Base-by-base conservation (phyloP, 2,888 invertebrate genomes). In the Mycalesis mineus region DNA sequence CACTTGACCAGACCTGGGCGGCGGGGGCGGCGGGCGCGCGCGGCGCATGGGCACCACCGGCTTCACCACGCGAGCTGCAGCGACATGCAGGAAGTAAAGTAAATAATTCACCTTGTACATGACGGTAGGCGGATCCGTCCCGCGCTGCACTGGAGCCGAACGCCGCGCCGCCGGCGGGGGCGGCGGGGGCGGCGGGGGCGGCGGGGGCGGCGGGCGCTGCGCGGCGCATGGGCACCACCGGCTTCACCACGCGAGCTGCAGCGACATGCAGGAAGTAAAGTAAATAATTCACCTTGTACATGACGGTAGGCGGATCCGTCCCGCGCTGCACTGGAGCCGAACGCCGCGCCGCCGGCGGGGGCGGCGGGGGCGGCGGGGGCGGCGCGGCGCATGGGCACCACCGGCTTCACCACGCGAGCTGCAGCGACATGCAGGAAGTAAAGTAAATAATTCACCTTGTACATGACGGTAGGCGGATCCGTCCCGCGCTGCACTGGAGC, bases 111-210 rank as follows among this genome's bases (percentile, higher is more conserved):
- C 88, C 86, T 83, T 84, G 86, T 1, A 71, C 62, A 37, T 74
- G 81, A 50, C 73, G 71, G 8, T 81, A 62, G 4, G 81, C 76
- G 1, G 75, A 79, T 7, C 83, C 83, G 63, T 85, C 83, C 0
- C 86, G 61, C 0, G 83, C 67, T 13, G 84, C 68, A 33, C 79
- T 75, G 61, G 88, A 88, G 0, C 88, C 88, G 72, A 89, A 88
- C 8, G 84, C 86, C 28, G 66, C 63, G 65, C 65, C 13, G 68
- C 68, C 82, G 73, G 0, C 80, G 73, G 53, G 1, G 65, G 65
- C n/a, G 9, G 55, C 62, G 14, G 63, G 63, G 15, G 66, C 65
- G 7, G 69, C 67, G 4, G 85, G 72, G 0, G 11, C 82, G 73
- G 0, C 80, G 73, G 53, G 1, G 65, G 65, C n/a, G 9, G 55